Conservation (phyloP, 2,113 vertebrate genomes). For the Hyperoodon ampullatus region DNA sequence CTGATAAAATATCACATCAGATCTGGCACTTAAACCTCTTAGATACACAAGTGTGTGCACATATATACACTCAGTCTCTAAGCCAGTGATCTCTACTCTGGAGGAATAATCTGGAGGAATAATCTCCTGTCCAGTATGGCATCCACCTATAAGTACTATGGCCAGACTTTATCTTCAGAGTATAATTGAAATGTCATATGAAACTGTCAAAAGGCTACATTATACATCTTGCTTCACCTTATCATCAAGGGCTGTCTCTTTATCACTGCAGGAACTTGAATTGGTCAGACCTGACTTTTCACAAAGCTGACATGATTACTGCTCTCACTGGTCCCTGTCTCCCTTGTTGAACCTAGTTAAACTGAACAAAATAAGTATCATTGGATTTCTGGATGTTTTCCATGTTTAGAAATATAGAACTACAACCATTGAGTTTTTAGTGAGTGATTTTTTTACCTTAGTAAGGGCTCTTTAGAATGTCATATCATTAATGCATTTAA, state of each 20-base stretch:
- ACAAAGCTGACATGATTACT: slow-evolving; percentile 19
- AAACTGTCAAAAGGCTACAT: neutral
- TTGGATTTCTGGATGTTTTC: neutral
- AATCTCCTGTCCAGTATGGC: neutral
- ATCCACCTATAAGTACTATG: neutral
- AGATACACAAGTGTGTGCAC: neutral
- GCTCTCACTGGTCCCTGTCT: neutral
- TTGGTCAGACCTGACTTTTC: slow-evolving; percentile 39
- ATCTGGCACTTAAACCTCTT: neutral
- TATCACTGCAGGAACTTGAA: neutral
- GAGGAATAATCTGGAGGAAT: neutral
- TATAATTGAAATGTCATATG: slow-evolving; percentile 17
- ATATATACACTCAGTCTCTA: neutral
- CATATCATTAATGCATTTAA: neutral
- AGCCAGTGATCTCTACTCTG: neutral
- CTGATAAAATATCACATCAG: neutral
- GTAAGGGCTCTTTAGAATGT: neutral
- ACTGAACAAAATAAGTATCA: neutral
- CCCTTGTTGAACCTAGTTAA: slow-evolving; percentile 25
- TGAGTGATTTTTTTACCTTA: slow-evolving; percentile 49
- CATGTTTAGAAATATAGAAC: neutral
- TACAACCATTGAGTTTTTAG: neutral
- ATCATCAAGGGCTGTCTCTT: neutral
- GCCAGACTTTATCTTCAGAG: slow-evolving; percentile 10
- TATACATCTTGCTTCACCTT: neutral